phyloP scores from a whole-genome alignment of 1,140 invertebrate genomes.

The Eriosoma lanigerum region DNA sequence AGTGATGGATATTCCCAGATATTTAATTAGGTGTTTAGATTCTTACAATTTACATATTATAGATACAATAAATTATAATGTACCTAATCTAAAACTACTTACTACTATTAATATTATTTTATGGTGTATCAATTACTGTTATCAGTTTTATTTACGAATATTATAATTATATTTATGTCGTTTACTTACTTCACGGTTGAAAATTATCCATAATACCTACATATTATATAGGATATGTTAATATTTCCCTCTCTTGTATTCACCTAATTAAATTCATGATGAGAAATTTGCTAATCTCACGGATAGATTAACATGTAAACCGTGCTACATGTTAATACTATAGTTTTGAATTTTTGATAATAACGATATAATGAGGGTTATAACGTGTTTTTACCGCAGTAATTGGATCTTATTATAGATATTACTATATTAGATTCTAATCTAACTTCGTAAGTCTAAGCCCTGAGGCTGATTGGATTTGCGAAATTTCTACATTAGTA shows the following conservation, averaged over 20 bases:
- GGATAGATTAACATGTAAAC: slow-evolving; percentile 47
- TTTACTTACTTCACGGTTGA: not conserved
- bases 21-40: no score
- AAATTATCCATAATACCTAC: not conserved
- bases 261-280: not conserved
- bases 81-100: no score
- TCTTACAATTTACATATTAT: no score
- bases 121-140: not conserved
- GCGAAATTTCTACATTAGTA: no score
- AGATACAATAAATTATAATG: no score
- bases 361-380: not conserved
- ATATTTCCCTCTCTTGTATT: not conserved
- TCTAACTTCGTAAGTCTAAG: no score
- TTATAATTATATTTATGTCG: not conserved
- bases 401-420: slow-evolving; percentile 27
- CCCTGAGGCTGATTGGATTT: no score
- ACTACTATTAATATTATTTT: no score
- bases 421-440: no score
- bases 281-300: slow-evolving; percentile 43
- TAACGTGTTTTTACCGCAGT: not conserved
- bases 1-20: no score
- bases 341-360: not conserved
- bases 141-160: not conserved
- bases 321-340: not conserved
- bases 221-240: no score